Evolutionary conservation across 2,113 vertebrate species (phyloP), one percentile per base, ranked within the genome.

Genomic region (Donacobius atricapilla): DNA sequence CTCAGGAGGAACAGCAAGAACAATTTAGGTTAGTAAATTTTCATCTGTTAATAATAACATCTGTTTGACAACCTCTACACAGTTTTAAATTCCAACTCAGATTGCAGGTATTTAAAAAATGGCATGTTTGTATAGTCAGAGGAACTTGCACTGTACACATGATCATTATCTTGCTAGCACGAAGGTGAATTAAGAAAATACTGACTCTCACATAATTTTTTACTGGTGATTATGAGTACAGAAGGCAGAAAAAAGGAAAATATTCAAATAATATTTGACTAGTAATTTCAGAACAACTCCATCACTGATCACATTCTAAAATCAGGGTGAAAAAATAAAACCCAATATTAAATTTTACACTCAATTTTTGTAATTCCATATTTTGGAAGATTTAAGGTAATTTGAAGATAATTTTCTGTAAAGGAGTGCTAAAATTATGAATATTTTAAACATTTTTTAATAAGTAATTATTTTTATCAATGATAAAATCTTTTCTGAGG

Each of bases 281-380:
- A 51, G 3, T 39, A 35, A 56, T 80, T 86, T 76, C 33, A 72
- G 10, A 75, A 61, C 48, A 75, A 18, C 7, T 57, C 15, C 8
- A 15, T 39, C 15, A 28, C 6, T 16, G 8, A 78, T n/a, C 8
- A 24, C 37, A 48, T 21, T 37, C 19, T 42, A 61, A 73, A 85
- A n/a, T n/a, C 13, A 19, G 5, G 2, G 3, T 14, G 4, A 1
- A 28, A 35, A 33, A 19, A 48, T 8, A 17, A 37, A 70, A 30
- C 5, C 2, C 0, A 0, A 11, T 10, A 60, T 35, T 51, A 63
- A 84, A 57, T 39, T 78, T 45, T 13, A 70, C 7, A 14, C 5
- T 68, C 7, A 0, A 0, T 48, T 77, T 81, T 44, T 20, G 31
- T 50, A 68, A n/a, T 58, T 77, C 12, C 47, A 4, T 4, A 63